Evolutionary conservation across 1,140 invertebrate species (phyloP).

Genomic region (Drosophila arawakana): DNA sequence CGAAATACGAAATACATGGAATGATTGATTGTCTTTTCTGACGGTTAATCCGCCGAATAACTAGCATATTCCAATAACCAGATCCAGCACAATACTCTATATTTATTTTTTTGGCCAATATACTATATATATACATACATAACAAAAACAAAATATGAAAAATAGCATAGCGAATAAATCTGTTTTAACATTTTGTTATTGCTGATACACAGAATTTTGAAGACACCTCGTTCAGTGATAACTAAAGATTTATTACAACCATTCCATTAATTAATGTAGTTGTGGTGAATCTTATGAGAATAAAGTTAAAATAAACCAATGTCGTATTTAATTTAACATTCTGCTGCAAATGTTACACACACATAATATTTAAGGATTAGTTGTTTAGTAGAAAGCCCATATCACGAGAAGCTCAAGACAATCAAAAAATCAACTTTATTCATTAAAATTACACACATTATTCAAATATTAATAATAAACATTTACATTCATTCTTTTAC

Average conservation of each 20-base stretch:
- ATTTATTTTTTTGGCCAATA: conserved; percentile 62
- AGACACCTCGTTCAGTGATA: conserved; percentile 14
- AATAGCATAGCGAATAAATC: conserved; percentile 32
- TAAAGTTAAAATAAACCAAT: conserved; percentile 10
- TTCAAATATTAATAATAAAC: conserved; percentile 10
- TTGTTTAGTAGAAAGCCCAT: neutral
- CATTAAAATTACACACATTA: neutral
- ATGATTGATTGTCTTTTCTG: conserved; percentile 56
- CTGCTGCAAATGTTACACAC: neutral
- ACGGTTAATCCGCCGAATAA: conserved; percentile 49
- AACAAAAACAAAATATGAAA: conserved; percentile 46
- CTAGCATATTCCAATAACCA: conserved; percentile 48
- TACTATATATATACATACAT: conserved; percentile 24
- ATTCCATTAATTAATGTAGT: conserved; percentile 19
- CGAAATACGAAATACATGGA: conserved; percentile 38
- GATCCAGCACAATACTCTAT: conserved; percentile 56
- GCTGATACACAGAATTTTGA: conserved; percentile 5
- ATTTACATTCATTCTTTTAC: neutral
- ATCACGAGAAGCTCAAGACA: neutral
- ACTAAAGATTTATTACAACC: conserved; percentile 14
- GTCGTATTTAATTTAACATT: conserved; percentile 8
- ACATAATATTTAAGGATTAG: conserved; percentile 1
- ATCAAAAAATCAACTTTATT: neutral
- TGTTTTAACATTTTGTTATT: conserved; percentile 14
- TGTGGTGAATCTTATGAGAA: conserved; percentile 19